phyloP scores from a whole-genome alignment of 2,888 invertebrate species.

The Andrena bucephala region DNA sequence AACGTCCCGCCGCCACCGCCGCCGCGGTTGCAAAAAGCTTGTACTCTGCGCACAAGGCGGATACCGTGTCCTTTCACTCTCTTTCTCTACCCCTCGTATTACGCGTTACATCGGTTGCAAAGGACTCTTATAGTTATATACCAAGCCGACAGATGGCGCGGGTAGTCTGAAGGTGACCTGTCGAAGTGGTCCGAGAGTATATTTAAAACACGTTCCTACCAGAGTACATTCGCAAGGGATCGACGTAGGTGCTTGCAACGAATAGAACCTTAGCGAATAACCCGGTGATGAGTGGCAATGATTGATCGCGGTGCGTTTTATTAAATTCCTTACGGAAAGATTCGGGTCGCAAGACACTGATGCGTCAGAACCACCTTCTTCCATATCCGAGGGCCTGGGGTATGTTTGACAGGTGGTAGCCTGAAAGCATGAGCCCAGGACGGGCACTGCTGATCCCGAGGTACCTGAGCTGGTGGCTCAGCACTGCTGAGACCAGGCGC shows the following conservation, averaged over 20 bases:
- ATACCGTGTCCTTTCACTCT: slow-evolving; percentile 30
- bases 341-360: background rate
- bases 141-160: slow-evolving; percentile 76
- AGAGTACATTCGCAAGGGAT: background rate
- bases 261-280: too few relatives aligned
- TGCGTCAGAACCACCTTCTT: background rate
- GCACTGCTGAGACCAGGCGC: too few relatives aligned
- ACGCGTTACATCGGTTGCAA: slow-evolving; percentile 50
- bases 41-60: slow-evolving; percentile 24
- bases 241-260: slow-evolving; percentile 64
- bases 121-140: slow-evolving; percentile 60
- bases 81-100: background rate
- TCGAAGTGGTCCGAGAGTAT: slow-evolving; percentile 18
- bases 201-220: slow-evolving; percentile 11
- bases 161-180: slow-evolving; percentile 64
- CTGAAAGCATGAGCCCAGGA: too few relatives aligned
- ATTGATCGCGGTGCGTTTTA: slow-evolving; percentile 21
- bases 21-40: slow-evolving; percentile 48
- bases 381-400: too few relatives aligned
- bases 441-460: too few relatives aligned
- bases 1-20: too few relatives aligned
- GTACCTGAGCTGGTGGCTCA: too few relatives aligned
- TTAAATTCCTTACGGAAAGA: background rate
- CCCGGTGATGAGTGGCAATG: background rate
- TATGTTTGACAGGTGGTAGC: too few relatives aligned